phyloP scores from a whole-genome alignment of 2,888 invertebrate genomes.

The Cyrtodaria siliqua region DNA sequence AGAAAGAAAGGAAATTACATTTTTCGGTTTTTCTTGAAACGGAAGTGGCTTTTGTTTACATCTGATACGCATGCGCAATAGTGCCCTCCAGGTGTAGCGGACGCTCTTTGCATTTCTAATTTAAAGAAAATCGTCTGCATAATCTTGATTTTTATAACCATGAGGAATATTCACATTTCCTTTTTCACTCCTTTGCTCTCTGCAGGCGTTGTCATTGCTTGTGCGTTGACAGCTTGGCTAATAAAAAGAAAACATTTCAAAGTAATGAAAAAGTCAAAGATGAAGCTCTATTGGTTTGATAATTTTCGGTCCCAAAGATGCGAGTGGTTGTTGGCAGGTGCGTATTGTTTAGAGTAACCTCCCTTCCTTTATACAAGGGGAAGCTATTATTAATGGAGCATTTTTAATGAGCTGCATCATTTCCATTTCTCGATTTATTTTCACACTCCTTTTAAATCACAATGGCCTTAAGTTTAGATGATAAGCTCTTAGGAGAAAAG shows the following conservation, averaged over 20 bases:
- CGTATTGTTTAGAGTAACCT: conserved; percentile 14
- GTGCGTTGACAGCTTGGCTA: too few species aligned
- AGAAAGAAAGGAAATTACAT: too few species aligned
- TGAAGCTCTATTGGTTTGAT: conserved; percentile 64
- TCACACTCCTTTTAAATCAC: not conserved
- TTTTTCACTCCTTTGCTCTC: too few species aligned
- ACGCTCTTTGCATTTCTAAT: too few species aligned
- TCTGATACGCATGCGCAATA: conserved; percentile 45
- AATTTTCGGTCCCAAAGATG: conserved; percentile 67
- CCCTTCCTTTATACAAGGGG: conserved; percentile 7
- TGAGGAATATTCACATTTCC: too few species aligned
- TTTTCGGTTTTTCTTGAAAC: conserved; percentile 26
- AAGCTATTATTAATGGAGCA: not conserved
- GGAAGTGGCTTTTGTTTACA: conserved; percentile 59
- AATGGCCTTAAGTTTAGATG: conserved; percentile 69
- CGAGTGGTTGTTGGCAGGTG: conserved; percentile 68
- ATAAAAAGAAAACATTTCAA: not conserved
- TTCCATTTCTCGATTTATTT: too few species aligned
- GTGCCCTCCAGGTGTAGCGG: too few species aligned
- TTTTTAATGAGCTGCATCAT: too few species aligned
- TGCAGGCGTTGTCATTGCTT: too few species aligned
- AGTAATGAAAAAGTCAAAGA: conserved; percentile 31
- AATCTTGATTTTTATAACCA: too few species aligned
- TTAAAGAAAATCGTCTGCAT: too few species aligned
- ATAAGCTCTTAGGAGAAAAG: conserved; percentile 96